phyloP scores from a whole-genome alignment of 2,113 vertebrate species.

The Neodon shergylaensis region DNA sequence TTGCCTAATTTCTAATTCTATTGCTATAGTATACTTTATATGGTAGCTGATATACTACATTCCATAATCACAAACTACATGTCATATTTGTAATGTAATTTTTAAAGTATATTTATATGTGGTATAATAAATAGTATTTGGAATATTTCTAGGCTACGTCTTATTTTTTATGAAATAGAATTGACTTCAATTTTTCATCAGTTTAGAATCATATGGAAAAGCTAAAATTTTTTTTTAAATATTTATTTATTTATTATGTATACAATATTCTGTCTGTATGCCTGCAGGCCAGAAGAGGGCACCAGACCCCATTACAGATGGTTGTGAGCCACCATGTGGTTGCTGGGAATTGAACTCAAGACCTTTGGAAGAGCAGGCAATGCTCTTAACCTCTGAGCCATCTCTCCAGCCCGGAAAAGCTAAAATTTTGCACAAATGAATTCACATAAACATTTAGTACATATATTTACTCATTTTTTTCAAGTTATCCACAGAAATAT shows the following conservation, averaged over 20 bases:
- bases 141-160: constrained; percentile 73
- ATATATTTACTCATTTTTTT: not conserved
- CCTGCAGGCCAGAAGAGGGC: no score
- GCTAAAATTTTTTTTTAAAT: not conserved
- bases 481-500: not conserved
- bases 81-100: not conserved
- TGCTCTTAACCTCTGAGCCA: no score
- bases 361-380: no score
- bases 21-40: not conserved
- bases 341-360: no score
- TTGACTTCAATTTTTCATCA: constrained; percentile 64
- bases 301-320: no score
- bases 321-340: no score
- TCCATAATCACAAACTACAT: not conserved
- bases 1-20: no score
- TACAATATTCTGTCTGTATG: no score
- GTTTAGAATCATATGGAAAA: constrained; percentile 1
- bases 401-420: no score
- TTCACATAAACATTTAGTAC: not conserved
- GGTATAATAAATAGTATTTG: constrained; percentile 71
- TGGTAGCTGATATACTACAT: not conserved
- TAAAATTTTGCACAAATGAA: not conserved
- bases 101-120: not conserved
- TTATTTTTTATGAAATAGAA: constrained; percentile 79
- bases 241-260: no score